A percentile compares a stretch with the other conserved stretches of the same genome.
These are phyloP conservation scores for Zaprionus africanus DNA, from an alignment of 1,140 invertebrate genomes.

Conservation along the genomic window DNA sequence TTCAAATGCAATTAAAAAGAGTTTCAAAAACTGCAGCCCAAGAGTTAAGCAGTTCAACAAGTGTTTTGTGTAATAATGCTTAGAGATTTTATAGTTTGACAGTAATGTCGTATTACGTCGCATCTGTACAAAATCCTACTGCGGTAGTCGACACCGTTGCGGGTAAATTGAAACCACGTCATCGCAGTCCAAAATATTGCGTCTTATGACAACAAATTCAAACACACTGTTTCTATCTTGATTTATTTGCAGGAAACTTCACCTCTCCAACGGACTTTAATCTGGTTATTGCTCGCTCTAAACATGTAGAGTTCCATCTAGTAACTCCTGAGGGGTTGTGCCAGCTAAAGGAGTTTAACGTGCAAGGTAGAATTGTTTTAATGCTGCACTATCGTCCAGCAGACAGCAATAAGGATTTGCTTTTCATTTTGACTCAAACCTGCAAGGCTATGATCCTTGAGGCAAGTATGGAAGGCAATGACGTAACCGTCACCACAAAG, in stretches of 20 bases:
- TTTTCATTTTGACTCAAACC: conserved; percentile 97
- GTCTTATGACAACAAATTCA: background rate
- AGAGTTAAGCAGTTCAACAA: conserved; percentile 8
- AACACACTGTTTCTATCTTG: background rate
- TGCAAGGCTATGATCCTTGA: conserved; percentile 99
- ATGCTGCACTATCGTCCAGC: conserved; percentile 97
- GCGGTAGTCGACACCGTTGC: conserved; percentile 97
- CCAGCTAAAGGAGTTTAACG: conserved; percentile 96
- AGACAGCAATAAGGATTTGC: conserved; percentile 95
- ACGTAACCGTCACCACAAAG: conserved; percentile 96
- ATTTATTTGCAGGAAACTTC: conserved; percentile 93
- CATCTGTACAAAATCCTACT: conserved; percentile 98
- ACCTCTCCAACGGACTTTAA: conserved; percentile 97
- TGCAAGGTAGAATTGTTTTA: conserved; percentile 97
- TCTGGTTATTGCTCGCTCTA: conserved; percentile 97
- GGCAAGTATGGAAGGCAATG: conserved; percentile 88
- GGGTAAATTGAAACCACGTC: conserved; percentile 87
- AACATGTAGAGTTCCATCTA: conserved; percentile 96
- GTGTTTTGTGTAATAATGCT: conserved; percentile 9
- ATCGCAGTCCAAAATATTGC: conserved; percentile 28
- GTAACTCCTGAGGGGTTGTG: conserved; percentile 98
- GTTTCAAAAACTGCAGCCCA: conserved; percentile 15
- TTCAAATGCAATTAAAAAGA: background rate
- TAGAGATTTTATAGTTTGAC: conserved; percentile 5
- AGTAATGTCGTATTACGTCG: conserved; percentile 95